phyloP scores from a whole-genome alignment of 2,888 invertebrate genomes.

The Platerodrilus igneus region DNA sequence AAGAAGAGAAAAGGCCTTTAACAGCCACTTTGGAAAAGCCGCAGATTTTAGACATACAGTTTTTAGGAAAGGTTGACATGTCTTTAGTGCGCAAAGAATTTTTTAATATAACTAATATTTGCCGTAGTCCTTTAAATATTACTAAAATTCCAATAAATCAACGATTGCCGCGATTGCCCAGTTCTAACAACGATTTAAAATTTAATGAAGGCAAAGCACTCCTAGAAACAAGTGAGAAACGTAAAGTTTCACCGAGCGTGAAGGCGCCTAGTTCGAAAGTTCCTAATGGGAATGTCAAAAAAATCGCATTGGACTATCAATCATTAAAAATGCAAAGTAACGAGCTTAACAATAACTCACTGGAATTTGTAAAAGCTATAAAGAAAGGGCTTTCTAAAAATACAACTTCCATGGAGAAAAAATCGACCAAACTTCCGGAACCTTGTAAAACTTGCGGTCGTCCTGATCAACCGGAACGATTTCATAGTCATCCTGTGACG shows the following conservation, averaged over 20 bases:
- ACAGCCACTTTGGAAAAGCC: conserved; percentile 57
- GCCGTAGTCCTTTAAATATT: conserved; percentile 38
- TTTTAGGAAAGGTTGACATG: conserved; percentile 55
- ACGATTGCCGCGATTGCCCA: conserved; percentile 34
- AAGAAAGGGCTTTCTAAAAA: conserved; percentile 4
- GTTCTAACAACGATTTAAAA: conserved; percentile 9
- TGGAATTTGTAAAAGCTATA: neutral
- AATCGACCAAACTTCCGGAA: conserved; percentile 45
- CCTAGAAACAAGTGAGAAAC: conserved; percentile 34
- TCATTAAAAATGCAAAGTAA: conserved; percentile 21
- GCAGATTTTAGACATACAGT: conserved; percentile 50
- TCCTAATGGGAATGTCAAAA: conserved; percentile 6
- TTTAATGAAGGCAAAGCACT: conserved; percentile 9
- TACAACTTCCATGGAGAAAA: conserved; percentile 10
- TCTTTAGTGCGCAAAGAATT: conserved; percentile 53
- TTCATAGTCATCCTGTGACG: conserved; percentile 54
- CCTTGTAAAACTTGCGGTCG: conserved; percentile 65
- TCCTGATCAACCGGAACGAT: conserved; percentile 63
- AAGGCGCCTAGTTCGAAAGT: conserved; percentile 22
- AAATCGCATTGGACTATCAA: no score
- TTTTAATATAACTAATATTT: conserved; percentile 46
- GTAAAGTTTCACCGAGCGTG: conserved; percentile 29
- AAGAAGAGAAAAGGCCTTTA: conserved; percentile 46
- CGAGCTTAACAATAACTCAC: conserved; percentile 26
- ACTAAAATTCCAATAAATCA: conserved; percentile 23